Conservation (phyloP, 2,888 invertebrate genomes). For the Agonopterix heracliana region DNA sequence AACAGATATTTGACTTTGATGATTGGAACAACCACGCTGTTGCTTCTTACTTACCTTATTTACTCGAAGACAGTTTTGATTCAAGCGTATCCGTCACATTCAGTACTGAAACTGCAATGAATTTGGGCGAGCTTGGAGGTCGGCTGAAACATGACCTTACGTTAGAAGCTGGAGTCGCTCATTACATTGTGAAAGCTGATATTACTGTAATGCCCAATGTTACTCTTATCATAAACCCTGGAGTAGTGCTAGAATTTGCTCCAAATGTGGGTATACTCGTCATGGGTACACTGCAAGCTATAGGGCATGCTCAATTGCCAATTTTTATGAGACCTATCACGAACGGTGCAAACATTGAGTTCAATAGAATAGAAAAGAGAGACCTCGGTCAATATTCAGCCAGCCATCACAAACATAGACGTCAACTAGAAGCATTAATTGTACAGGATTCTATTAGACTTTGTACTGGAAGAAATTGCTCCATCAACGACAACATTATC, state of each 20-base stretch:
- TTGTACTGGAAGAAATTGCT: conserved; percentile 85
- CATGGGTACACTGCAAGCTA: conserved; percentile 90
- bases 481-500: conserved; percentile 69
- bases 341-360: conserved; percentile 45
- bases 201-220: conserved; percentile 98
- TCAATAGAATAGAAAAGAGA: conserved; percentile 55
- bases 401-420: conserved; percentile 51
- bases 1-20: conserved; percentile 96
- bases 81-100: conserved; percentile 84
- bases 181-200: conserved; percentile 90
- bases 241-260: conserved; percentile 93
- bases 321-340: conserved; percentile 85
- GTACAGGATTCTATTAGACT: conserved; percentile 82
- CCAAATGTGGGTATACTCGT: conserved; percentile 97
- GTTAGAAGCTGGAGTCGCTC: conserved; percentile 78
- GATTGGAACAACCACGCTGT: conserved; percentile 99
- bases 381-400: conserved; percentile 48
- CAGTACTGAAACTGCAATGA: conserved; percentile 71
- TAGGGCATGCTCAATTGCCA: conserved; percentile 84
- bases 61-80: conserved; percentile 85
- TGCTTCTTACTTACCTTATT: conserved; percentile 91
- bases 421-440: conserved; percentile 75
- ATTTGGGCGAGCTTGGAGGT: conserved; percentile 85
- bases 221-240: conserved; percentile 89
- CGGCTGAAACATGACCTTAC: conserved; percentile 81